Evolutionary conservation across 2,888 invertebrate species (phyloP).

Genomic region (Hylaea fasciaria): DNA sequence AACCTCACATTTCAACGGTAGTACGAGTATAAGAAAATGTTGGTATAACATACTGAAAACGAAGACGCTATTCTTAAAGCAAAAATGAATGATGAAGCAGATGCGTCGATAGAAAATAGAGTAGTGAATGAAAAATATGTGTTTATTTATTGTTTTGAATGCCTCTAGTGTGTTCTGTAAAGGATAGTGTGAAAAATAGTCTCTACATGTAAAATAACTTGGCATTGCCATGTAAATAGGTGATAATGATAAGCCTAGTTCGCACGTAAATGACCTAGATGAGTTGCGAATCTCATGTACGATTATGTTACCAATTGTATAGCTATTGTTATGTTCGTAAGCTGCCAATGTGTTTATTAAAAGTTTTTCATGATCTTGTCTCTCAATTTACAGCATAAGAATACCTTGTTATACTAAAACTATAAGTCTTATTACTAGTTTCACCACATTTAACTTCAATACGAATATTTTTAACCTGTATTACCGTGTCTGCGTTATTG

Average conservation of each 20-base stretch:
- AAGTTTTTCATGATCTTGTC: constrained; percentile 60
- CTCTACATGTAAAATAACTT: constrained; percentile 57
- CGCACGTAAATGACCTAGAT: constrained; percentile 48
- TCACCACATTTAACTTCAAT: not conserved
- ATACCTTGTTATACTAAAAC: not conserved
- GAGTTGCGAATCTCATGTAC: constrained; percentile 13
- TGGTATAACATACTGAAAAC: constrained; percentile 11
- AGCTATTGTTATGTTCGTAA: constrained; percentile 74
- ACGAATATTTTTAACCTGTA: not conserved
- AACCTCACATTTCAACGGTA: constrained; percentile 35
- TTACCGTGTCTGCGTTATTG: too few species aligned
- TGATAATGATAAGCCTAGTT: constrained; percentile 59
- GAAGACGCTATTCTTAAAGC: constrained; percentile 36
- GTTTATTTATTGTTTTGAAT: constrained; percentile 27
- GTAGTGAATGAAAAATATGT: constrained; percentile 15
- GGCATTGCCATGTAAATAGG: constrained; percentile 67
- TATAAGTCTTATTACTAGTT: not conserved
- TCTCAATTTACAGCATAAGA: constrained; percentile 33
- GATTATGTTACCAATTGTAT: constrained; percentile 40
- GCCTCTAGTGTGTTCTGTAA: constrained; percentile 26
- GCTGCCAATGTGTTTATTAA: constrained; percentile 59
- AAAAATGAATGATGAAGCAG: constrained; percentile 38
- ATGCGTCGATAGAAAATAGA: constrained; percentile 31
- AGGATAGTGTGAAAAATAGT: constrained; percentile 34
- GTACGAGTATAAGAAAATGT: constrained; percentile 34